These are phyloP conservation scores for Periophthalmodon schlosseri DNA, from an alignment of 2,113 vertebrate genomes.

Conservation along the genomic window DNA sequence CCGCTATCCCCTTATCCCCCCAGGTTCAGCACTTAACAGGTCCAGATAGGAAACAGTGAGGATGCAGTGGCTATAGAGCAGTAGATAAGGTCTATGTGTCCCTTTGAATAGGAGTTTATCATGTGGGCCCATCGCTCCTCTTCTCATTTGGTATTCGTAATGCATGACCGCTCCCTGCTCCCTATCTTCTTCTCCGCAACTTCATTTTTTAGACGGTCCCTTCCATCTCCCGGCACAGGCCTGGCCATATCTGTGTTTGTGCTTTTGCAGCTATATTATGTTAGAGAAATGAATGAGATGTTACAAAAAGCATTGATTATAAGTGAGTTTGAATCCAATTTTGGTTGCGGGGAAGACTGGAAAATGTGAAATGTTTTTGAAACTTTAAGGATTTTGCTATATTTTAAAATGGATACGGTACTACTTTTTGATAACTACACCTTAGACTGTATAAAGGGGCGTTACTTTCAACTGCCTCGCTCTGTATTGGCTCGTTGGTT, in stretches of 20 bases:
- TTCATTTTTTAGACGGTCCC: conserved; percentile 65
- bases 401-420: too few relatives aligned
- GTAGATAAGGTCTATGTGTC: conserved; percentile 64
- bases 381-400: too few relatives aligned
- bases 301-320: not conserved
- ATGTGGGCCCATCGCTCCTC: conserved; percentile 48
- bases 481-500: too few relatives aligned
- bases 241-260: conserved; percentile 22
- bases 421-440: too few relatives aligned
- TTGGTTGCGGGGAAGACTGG: too few relatives aligned
- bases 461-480: too few relatives aligned
- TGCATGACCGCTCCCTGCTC: conserved; percentile 63
- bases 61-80: conserved; percentile 51
- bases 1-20: conserved; percentile 50
- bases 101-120: conserved; percentile 71
- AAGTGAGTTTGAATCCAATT: not conserved
- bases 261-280: conserved; percentile 17
- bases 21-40: conserved; percentile 64
- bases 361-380: too few relatives aligned
- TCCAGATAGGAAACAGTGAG: conserved; percentile 62
- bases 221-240: conserved; percentile 43
- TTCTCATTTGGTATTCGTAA: conserved; percentile 70
- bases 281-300: not conserved
- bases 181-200: conserved; percentile 52
- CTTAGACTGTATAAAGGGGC: too few relatives aligned